A percentile compares a stretch with the other conserved stretches of the same genome.
Evolutionary conservation across 2,888 invertebrate genomes (phyloP).

Genomic region (Thymelicus acteon): DNA sequence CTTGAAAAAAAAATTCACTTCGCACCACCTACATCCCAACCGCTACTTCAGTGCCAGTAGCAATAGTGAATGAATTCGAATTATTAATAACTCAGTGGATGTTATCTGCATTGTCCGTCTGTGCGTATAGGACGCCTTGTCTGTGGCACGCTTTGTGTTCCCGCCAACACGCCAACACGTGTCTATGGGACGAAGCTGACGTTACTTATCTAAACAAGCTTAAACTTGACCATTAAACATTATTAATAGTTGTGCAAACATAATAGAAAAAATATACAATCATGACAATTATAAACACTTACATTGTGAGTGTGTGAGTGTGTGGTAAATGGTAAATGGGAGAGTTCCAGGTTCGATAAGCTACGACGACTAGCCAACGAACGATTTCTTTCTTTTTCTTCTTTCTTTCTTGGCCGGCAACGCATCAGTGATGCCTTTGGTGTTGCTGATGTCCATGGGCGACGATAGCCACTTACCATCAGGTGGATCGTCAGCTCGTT

Average conservation of each 20-base stretch:
- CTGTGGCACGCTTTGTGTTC: slow-evolving; percentile 1
- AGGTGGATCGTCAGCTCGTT: too few species aligned
- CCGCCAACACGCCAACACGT: slow-evolving; percentile 13
- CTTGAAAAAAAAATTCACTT: not conserved
- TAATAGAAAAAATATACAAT: not conserved
- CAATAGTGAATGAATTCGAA: slow-evolving; percentile 36
- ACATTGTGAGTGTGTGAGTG: too few species aligned
- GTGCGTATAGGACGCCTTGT: not conserved
- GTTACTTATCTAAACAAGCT: not conserved
- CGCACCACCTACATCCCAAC: not conserved
- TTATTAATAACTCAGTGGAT: slow-evolving; percentile 63
- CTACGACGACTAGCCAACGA: too few species aligned
- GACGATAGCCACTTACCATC: too few species aligned
- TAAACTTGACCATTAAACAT: not conserved
- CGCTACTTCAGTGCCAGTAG: not conserved
- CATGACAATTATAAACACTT: too few species aligned
- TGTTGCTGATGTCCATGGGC: too few species aligned
- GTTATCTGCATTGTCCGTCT: slow-evolving; percentile 48
- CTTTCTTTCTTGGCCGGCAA: too few species aligned
- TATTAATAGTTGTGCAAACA: not conserved
- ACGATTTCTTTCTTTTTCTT: too few species aligned
- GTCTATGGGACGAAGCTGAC: not conserved
- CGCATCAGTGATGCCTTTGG: too few species aligned
- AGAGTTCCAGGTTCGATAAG: too few species aligned
- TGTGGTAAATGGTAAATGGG: too few species aligned